phyloP scores from a whole-genome alignment of 2,888 invertebrate genomes.

The Heliconius charithonia region DNA sequence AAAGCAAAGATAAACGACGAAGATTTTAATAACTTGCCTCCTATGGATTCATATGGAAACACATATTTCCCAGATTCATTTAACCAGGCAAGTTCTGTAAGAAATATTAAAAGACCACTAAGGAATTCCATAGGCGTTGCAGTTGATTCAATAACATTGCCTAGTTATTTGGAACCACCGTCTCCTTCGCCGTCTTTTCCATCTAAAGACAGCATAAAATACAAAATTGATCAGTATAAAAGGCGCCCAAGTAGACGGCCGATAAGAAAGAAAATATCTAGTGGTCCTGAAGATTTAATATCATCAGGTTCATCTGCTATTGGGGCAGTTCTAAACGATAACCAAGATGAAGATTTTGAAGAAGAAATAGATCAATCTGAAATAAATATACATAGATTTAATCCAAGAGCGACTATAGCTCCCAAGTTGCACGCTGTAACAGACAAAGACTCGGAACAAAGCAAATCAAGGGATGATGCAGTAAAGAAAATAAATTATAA shows the following conservation, averaged over 20 bases:
- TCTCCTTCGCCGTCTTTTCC: constrained; percentile 70
- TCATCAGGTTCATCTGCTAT: constrained; percentile 74
- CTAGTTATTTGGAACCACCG: constrained; percentile 79
- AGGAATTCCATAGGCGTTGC: constrained; percentile 51
- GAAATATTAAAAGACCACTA: constrained; percentile 70
- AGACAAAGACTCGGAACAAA: constrained; percentile 55
- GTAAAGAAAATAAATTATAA: constrained; percentile 88
- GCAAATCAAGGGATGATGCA: constrained; percentile 56
- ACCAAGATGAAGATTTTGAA: constrained; percentile 67
- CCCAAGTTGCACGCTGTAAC: constrained; percentile 69
- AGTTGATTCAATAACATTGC: constrained; percentile 69
- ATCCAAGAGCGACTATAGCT: constrained; percentile 64
- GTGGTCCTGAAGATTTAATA: constrained; percentile 70
- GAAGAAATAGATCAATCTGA: constrained; percentile 53
- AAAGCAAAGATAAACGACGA: constrained; percentile 66
- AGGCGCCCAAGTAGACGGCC: constrained; percentile 73
- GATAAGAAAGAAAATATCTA: constrained; percentile 74
- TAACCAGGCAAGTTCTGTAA: constrained; percentile 72
- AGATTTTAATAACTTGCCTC: constrained; percentile 57
- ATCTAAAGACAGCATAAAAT: constrained; percentile 68
- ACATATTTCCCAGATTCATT: constrained; percentile 75
- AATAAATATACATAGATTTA: constrained; percentile 57
- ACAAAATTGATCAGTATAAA: constrained; percentile 70
- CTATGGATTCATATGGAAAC: constrained; percentile 76
- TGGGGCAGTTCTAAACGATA: constrained; percentile 62